Evolutionary conservation across 2,797 vertebrate genomes (phyloP), one percentile per base, ranked within the genome.

Genomic region (Antrozous pallidus): DNA sequence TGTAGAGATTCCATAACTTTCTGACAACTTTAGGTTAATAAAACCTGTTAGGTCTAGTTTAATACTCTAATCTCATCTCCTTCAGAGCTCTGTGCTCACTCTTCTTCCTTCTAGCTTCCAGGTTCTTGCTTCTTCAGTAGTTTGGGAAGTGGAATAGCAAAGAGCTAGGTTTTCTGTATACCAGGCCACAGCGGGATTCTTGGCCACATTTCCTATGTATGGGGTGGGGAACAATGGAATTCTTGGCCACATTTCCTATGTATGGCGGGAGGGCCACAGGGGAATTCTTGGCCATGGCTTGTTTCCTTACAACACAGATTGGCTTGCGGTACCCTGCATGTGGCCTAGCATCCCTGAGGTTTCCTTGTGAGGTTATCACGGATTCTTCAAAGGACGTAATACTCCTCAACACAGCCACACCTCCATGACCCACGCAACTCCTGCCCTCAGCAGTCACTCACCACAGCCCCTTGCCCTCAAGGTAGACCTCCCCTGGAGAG

Each of bases 21-120:
- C 40, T 74, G 82, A 90, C 8, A n/a, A 54, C n/a, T 84, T 78
- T 38, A 77, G 13, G 10, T 54, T 63, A 47, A 77, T 71, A 58
- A 58, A 91, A 45, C 63, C n/a, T 88, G 42, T 51, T 40, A 11
- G 33, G 5, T 69, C 42, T 26, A 74, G 47, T 71, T 94, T 38
- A 84, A 22, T 28, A 33, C 10, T 61, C 26, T 69, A n/a, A 78
- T 51, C 49, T 65, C 24, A 6, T 2, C 63, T 70, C 47, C 12
- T 42, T 69, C 33, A 40, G 87, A 90, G 51, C 45, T 80, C 65
- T 38, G 13, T 49, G 20, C 45, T 33, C 63, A 20, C 51, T 28
- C 3, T 33, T 51, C n/a, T 69, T 49, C 54, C 74, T 67, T 12
- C 14, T 78, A n/a, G 56, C 16, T 36, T 75, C 65, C 24, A 20